Percentiles rank a stretch among this genome's conserved stretches.
phyloP scores from a whole-genome alignment of 2,797 vertebrate species.

The Enteromius trimaculatus region DNA sequence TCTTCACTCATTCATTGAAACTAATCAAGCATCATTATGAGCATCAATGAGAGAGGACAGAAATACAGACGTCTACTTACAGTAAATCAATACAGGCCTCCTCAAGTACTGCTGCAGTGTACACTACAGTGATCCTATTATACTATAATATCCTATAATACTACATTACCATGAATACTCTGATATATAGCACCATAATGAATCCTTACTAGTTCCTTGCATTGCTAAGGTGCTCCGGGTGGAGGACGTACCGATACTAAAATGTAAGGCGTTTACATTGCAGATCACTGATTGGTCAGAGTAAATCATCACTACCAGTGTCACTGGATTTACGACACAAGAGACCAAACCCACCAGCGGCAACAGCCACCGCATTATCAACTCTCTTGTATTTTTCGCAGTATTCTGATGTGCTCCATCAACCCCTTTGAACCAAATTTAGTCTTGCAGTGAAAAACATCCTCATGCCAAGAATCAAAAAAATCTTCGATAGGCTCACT shows the following conservation, averaged over 20 bases:
- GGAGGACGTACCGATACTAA: too few relatives aligned
- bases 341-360: too few relatives aligned
- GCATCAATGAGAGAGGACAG: background rate
- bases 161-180: background rate
- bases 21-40: background rate
- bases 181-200: background rate
- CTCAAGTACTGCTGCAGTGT: background rate
- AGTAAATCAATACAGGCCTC: background rate
- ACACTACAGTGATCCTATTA: background rate
- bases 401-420: background rate
- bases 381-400: too few relatives aligned
- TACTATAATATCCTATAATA: too few relatives aligned
- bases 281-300: background rate
- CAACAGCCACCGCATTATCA: too few relatives aligned
- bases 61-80: background rate
- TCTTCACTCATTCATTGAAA: slow-evolving; percentile 19
- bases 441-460: background rate
- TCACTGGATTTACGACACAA: background rate
- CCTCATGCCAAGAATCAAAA: background rate
- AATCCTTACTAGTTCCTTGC: background rate
- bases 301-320: background rate
- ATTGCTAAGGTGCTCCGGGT: background rate
- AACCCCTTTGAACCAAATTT: background rate
- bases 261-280: background rate
- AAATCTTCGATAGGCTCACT: background rate